A percentile compares a stretch with the other conserved stretches of the same genome.
Evolutionary conservation across 2,113 vertebrate species (phyloP).

Genomic region (Odocoileus virginianus): DNA sequence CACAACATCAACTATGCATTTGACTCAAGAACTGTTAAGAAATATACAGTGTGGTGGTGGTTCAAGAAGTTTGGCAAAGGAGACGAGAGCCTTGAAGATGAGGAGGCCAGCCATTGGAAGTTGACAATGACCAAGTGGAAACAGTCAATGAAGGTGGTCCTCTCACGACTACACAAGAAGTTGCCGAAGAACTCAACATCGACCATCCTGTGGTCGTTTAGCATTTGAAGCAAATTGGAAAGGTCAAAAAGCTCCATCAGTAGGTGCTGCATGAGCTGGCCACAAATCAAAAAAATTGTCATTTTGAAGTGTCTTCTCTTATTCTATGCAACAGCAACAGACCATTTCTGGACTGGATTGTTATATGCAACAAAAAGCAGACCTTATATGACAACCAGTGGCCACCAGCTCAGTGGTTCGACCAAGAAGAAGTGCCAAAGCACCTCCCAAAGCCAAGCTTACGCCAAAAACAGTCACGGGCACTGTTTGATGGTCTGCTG

Average conservation of each 20-base stretch:
- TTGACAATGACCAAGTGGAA: not conserved
- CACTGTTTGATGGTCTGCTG: not conserved
- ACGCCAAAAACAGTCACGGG: rapidly evolving
- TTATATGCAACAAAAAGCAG: not conserved
- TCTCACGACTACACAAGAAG: not conserved
- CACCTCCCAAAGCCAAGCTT: not conserved
- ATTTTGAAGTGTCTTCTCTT: not conserved
- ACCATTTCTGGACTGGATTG: not conserved
- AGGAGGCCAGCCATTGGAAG: not conserved
- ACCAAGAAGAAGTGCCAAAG: not conserved
- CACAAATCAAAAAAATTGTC: not conserved
- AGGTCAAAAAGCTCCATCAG: not conserved
- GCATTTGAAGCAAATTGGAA: not conserved
- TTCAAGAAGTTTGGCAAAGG: not conserved
- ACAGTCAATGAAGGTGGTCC: not conserved
- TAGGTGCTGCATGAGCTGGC: not conserved
- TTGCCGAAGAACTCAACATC: not conserved
- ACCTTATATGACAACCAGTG: not conserved
- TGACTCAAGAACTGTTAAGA: not conserved
- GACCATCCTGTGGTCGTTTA: rapidly evolving
- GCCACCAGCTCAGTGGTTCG: not conserved
- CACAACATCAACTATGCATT: not conserved
- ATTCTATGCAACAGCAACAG: not conserved
- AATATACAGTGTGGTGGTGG: not conserved
- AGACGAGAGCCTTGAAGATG: not conserved